Percentiles rank a stretch among this genome's conserved stretches.
These are phyloP conservation scores for Himalopsyche japonica DNA, from an alignment of 2,888 invertebrate species.

Conservation along the genomic window DNA sequence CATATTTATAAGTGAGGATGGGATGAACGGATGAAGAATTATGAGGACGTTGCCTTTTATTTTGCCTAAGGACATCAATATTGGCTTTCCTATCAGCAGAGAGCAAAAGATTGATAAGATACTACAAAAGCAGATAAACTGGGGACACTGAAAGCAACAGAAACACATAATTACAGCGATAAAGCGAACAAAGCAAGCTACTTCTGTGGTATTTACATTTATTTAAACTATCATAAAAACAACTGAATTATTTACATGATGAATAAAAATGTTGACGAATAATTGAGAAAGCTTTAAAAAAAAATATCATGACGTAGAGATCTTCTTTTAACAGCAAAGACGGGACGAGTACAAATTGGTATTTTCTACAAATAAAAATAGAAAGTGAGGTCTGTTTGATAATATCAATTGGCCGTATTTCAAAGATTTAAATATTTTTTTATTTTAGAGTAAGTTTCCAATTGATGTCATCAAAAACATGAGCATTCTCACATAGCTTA, in stretches of 20 bases:
- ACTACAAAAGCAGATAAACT: constrained; percentile 53
- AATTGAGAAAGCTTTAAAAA: not conserved
- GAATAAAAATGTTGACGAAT: not conserved
- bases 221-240: constrained; percentile 39
- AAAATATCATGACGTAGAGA: not conserved
- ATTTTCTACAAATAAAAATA: no score
- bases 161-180: constrained; percentile 35
- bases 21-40: constrained; percentile 14
- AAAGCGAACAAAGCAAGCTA: constrained; percentile 16
- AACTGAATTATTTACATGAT: not conserved
- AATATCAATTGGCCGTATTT: no score
- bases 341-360: not conserved
- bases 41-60: not conserved
- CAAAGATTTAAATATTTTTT: no score
- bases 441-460: no score
- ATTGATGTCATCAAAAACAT: no score
- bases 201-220: not conserved
- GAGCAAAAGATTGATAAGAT: constrained; percentile 46
- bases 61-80: not conserved
- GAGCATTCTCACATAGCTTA: no score
- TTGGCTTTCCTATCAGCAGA: not conserved
- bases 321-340: not conserved
- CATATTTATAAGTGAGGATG: constrained; percentile 10
- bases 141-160: constrained; percentile 23
- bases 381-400: no score